Base-by-base conservation (phyloP, 2,797 vertebrate genomes). In the Natrix natrix region DNA sequence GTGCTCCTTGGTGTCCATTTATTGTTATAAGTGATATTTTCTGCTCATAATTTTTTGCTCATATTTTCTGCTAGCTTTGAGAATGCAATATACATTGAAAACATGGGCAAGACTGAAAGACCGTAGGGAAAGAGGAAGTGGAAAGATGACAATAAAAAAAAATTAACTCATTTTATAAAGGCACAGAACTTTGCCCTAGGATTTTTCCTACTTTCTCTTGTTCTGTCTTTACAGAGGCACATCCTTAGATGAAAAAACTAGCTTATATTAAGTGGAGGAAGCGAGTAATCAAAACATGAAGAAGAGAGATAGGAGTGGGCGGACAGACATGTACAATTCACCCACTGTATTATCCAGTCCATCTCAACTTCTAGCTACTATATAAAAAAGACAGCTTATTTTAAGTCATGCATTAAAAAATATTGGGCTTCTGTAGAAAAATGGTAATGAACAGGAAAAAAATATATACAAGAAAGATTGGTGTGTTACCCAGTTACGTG, bases 61-160 rank as follows among this genome's bases (percentile, higher is more conserved):
- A 0, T 26, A 0, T 0, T 63, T 52, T n/a, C 2, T 0, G 12
- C 22, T 1, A 0, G 10, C 43, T 56, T 89, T 0, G 0, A 26
- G 17, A 37, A 52, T 0, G 1, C n/a, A 11, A 1, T 43, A 86
- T 78, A 88, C 32, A 1, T 8, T 54, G 12, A 78, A 74, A n/a
- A 7, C 28, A 22, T 63, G 28, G 0, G 4, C 86, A 52, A 28
- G 8, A 60, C 28, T 87, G n/a, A 87, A 78, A 48, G 66, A 91
- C 20, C 8, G 88, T 52, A 66, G 59, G 55, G 43, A 10, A 69
- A 69, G 52, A 66, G 24, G 5, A 69, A 90, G 59, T 12, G 2
- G 55, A 61, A 74, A 61, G n/a, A n/a, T 55, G n/a, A 88, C 22
- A 12, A 1, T n/a, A 52, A 37, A 60, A 83, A 60, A 83, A 92